phyloP scores from a whole-genome alignment of 2,888 invertebrate species.

The Athalia circularis region DNA sequence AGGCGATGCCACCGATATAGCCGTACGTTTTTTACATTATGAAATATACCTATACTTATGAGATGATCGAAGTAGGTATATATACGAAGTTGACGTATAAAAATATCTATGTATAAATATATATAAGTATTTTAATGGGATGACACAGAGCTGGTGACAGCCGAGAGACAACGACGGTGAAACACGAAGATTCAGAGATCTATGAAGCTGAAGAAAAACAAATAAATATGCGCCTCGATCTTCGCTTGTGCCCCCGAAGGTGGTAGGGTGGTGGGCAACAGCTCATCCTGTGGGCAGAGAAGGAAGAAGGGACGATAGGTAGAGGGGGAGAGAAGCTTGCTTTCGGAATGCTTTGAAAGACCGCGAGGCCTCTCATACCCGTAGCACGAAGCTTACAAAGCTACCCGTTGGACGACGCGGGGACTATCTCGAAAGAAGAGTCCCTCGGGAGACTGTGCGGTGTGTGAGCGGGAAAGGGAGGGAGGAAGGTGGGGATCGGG shows the following conservation, averaged over 20 bases:
- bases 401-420: constrained; percentile 46
- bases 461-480: constrained; percentile 54
- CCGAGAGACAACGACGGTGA: constrained; percentile 35
- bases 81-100: neutral
- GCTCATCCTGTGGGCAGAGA: constrained; percentile 47
- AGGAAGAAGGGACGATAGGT: constrained; percentile 56
- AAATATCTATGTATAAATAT: neutral
- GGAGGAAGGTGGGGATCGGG: constrained; percentile 57
- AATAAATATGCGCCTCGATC: constrained; percentile 23
- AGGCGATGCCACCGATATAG: neutral
- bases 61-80: constrained; percentile 16
- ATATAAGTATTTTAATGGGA: constrained; percentile 56
- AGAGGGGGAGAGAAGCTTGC: constrained; percentile 64
- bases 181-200: constrained; percentile 54
- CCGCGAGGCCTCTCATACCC: constrained; percentile 63
- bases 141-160: constrained; percentile 42
- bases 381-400: constrained; percentile 15
- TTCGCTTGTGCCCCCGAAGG: constrained; percentile 29
- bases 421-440: constrained; percentile 64
- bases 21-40: neutral
- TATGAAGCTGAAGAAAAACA: constrained; percentile 52
- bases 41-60: neutral
- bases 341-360: constrained; percentile 74
- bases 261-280: constrained; percentile 44
- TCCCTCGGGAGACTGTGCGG: constrained; percentile 46